These are phyloP conservation scores for Ranitomeya variabilis DNA, from an alignment of 2,113 vertebrate genomes.

Conservation along the genomic window DNA sequence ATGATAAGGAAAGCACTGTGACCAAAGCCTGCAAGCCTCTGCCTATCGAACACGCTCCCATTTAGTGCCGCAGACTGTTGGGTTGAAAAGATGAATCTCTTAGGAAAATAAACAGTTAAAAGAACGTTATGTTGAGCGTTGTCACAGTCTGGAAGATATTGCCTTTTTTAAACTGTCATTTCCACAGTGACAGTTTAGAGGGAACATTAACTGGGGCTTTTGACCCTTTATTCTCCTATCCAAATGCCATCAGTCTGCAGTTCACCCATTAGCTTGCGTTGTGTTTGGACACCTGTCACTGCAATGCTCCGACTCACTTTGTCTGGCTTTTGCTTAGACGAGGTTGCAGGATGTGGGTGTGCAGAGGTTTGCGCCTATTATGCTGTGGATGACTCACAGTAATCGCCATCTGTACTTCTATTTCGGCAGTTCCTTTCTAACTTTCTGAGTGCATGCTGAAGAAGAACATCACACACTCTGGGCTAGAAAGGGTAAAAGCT, in stretches of 20 bases:
- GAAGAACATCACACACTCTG: slow-evolving; percentile 30
- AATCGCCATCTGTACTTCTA: slow-evolving; percentile 43
- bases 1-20: slow-evolving; percentile 21
- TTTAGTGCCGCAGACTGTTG: not conserved
- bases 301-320: slow-evolving; percentile 24
- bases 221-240: not conserved
- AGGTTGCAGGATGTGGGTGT: slow-evolving; percentile 45
- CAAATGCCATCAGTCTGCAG: not conserved
- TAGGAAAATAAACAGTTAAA: not conserved
- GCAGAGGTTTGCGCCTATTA: slow-evolving; percentile 50
- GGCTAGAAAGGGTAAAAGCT: slow-evolving; percentile 45
- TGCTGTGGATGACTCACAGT: slow-evolving; percentile 44
- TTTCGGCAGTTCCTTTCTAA: slow-evolving; percentile 37
- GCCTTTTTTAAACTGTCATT: not conserved
- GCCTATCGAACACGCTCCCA: not conserved
- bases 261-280: not conserved
- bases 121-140: not conserved
- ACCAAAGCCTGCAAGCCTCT: slow-evolving; percentile 19
- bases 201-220: not conserved
- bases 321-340: slow-evolving; percentile 4
- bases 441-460: slow-evolving; percentile 28
- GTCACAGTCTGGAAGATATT: not conserved
- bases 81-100: too few relatives aligned
- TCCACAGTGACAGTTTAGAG: not conserved
- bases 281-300: not conserved